Conservation (phyloP, 2,113 vertebrate genomes). For the Pluvialis apricaria region DNA sequence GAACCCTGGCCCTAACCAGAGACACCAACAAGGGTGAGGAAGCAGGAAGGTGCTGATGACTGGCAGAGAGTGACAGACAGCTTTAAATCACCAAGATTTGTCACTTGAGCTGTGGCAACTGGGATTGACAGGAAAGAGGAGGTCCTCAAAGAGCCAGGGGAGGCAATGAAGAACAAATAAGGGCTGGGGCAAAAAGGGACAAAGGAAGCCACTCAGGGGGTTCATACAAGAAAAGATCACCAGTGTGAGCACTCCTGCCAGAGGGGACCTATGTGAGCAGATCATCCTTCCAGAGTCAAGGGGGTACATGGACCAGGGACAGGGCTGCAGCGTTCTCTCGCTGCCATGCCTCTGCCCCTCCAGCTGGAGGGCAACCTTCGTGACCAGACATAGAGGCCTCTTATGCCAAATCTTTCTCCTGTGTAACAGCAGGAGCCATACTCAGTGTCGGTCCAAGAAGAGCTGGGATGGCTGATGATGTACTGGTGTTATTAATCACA, state of each 20-base stretch:
- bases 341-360: not conserved
- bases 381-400: not conserved
- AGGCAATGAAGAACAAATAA: not conserved
- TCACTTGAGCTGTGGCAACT: not conserved
- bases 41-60: not conserved
- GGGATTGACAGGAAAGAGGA: not conserved
- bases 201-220: not conserved
- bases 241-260: not conserved
- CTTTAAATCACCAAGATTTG: not conserved
- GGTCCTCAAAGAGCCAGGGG: not conserved
- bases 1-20: not conserved
- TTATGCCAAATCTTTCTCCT: not conserved
- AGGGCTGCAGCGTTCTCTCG: not conserved
- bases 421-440: not conserved
- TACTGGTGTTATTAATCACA: not conserved
- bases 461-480: not conserved
- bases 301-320: not conserved
- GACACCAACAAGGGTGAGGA: not conserved
- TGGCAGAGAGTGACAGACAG: not conserved
- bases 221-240: not conserved
- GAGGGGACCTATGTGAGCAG: not conserved
- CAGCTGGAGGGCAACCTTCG: not conserved
- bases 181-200: not conserved
- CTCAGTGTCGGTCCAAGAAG: not conserved
- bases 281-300: rapidly evolving